Percentiles rank a stretch among this genome's conserved stretches.
Conservation (phyloP, 1,140 invertebrate genomes). For the Aporrectodea caliginosa region DNA sequence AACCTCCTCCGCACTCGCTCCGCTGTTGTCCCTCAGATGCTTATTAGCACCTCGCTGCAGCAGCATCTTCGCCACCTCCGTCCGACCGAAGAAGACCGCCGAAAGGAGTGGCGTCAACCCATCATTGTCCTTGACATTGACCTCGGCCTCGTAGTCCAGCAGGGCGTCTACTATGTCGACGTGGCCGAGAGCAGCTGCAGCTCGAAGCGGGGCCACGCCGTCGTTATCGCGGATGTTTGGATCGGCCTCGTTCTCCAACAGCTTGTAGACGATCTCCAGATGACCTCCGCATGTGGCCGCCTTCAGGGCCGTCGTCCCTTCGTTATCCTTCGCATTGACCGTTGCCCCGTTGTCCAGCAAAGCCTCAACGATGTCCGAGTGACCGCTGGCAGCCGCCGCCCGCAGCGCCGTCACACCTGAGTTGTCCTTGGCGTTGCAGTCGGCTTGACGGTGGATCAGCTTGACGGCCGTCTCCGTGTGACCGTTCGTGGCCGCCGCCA, state of each 20-base stretch:
- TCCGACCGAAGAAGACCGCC: not conserved
- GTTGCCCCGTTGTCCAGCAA: conserved; percentile 63
- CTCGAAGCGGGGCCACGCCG: conserved; percentile 72
- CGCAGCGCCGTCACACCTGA: conserved; percentile 79
- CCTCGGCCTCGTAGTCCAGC: conserved; percentile 14
- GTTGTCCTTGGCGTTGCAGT: conserved; percentile 59
- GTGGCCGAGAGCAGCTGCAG: conserved; percentile 73
- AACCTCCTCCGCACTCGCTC: not conserved
- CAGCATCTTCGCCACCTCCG: not conserved
- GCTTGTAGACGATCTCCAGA: conserved; percentile 78
- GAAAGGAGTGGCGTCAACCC: not conserved
- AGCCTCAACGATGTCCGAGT: conserved; percentile 75
- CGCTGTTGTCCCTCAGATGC: not conserved
- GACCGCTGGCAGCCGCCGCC: conserved; percentile 79
- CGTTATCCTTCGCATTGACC: conserved; percentile 87
- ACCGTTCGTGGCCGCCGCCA: conserved; percentile 31
- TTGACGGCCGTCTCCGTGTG: not conserved
- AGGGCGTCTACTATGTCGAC: conserved; percentile 24
- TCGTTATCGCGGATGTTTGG: conserved; percentile 87
- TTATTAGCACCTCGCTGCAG: not conserved
- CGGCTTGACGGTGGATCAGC: not conserved
- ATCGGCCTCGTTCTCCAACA: conserved; percentile 84
- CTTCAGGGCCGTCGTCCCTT: conserved; percentile 86
- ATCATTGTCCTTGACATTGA: not conserved
- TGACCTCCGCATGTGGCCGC: conserved; percentile 94